phyloP scores from a whole-genome alignment of 2,888 invertebrate genomes.

The Vandiemenella viatica region DNA sequence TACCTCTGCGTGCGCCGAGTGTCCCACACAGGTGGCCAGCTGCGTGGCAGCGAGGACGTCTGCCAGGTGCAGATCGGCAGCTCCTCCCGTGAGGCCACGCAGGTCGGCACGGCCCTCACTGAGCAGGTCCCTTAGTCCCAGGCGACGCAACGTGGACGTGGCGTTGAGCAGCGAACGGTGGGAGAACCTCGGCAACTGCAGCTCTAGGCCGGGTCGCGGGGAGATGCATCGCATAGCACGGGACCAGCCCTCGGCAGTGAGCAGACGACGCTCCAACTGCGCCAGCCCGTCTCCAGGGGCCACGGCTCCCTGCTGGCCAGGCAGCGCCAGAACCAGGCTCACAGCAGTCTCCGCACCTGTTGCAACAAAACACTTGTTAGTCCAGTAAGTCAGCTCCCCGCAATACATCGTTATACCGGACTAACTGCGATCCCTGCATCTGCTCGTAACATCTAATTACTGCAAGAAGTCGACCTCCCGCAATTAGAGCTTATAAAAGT shows the following conservation, averaged over 20 bases:
- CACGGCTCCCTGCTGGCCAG: slow-evolving; percentile 68
- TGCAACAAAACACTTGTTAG: not conserved
- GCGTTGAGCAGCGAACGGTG: slow-evolving; percentile 72
- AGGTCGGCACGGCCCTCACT: slow-evolving; percentile 61
- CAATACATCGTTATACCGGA: no score
- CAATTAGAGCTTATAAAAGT: no score
- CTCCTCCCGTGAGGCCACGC: slow-evolving; percentile 63
- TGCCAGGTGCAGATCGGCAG: slow-evolving; percentile 65
- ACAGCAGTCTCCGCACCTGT: slow-evolving; percentile 46
- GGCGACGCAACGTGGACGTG: slow-evolving; percentile 56
- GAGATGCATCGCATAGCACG: slow-evolving; percentile 50
- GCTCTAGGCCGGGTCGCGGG: slow-evolving; percentile 60
- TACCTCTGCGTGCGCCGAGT: not conserved
- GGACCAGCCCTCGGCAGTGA: slow-evolving; percentile 55
- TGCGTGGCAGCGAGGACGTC: slow-evolving; percentile 37
- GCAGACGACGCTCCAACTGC: slow-evolving; percentile 51
- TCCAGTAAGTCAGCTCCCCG: not conserved
- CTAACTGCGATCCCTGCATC: no score
- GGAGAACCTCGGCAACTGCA: slow-evolving; percentile 64
- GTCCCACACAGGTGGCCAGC: not conserved
- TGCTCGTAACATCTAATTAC: no score
- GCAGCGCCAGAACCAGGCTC: slow-evolving; percentile 68
- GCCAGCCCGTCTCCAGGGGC: slow-evolving; percentile 67
- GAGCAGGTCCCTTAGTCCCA: slow-evolving; percentile 71
- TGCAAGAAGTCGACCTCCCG: no score